Evolutionary conservation across 2,113 vertebrate genomes (phyloP).

Genomic region (Toxotes chatareus): DNA sequence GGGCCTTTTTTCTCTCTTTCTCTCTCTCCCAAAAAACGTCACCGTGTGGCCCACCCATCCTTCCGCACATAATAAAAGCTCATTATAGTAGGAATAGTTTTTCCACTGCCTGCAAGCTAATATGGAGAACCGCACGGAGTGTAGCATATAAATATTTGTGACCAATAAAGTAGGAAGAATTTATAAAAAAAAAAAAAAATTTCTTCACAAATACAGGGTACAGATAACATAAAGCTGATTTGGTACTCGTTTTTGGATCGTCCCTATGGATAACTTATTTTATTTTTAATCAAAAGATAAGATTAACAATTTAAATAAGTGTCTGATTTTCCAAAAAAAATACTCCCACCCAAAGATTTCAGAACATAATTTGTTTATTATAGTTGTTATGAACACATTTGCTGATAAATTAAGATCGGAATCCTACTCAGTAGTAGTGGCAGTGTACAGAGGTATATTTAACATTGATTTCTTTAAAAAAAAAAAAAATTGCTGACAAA

Average conservation of each 20-base stretch:
- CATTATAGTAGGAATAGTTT: background rate
- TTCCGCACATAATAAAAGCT: constrained; percentile 8
- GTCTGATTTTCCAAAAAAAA: background rate
- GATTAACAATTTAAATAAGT: background rate
- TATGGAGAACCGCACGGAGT: background rate
- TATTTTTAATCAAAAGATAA: background rate
- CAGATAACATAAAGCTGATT: background rate
- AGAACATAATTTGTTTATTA: constrained; percentile 36
- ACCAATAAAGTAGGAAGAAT: background rate
- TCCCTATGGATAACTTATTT: too few species aligned
- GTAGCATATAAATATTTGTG: background rate
- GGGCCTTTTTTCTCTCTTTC: background rate
- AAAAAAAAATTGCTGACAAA: constrained; percentile 1
- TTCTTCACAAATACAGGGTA: background rate
- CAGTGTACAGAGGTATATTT: constrained; percentile 42
- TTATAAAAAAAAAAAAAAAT: background rate
- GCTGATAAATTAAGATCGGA: constrained; percentile 26
- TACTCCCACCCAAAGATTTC: background rate
- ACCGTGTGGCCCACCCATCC: constrained; percentile 51
- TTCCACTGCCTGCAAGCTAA: too few species aligned
- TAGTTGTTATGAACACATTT: constrained; percentile 32
- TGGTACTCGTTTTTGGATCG: background rate
- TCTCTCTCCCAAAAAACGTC: constrained; percentile 38
- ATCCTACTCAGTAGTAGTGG: constrained; percentile 41
- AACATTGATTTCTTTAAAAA: background rate